These are phyloP conservation scores for Oikopleura dioica DNA, from an alignment of 23 tunicate species.

Conservation along the genomic window DNA sequence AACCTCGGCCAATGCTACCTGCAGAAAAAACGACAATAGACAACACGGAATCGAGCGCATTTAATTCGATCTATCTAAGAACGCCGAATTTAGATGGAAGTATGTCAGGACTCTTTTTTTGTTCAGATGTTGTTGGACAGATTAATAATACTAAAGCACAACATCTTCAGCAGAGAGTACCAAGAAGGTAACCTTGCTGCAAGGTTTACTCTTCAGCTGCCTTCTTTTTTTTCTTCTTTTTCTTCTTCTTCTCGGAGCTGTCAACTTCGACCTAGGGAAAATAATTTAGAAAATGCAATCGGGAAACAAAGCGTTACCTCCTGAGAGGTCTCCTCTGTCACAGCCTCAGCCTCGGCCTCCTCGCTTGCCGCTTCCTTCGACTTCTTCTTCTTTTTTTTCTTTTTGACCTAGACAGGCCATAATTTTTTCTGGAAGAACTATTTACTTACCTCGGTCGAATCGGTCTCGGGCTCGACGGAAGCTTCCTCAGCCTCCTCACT, in stretches of 20 bases:
- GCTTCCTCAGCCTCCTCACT: background rate
- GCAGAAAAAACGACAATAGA: background rate
- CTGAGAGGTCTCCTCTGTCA: background rate
- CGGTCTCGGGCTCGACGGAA: background rate
- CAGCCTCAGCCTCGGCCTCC: background rate
- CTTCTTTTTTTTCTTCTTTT: background rate
- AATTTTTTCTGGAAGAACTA: background rate
- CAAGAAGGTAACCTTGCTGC: background rate
- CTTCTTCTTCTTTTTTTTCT: constrained; percentile 22
- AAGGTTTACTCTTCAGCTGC: background rate
- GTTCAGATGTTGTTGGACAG: background rate
- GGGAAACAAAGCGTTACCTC: background rate
- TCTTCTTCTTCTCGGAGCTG: background rate
- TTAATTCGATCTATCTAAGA: no score
- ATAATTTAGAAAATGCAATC: background rate
- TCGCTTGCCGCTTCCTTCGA: constrained; percentile 4
- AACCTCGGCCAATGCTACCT: background rate
- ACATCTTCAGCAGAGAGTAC: background rate
- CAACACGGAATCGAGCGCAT: no score
- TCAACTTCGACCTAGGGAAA: background rate
- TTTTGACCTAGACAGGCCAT: constrained; percentile 1
- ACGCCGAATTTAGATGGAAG: background rate
- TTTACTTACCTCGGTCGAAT: constrained; percentile 7
- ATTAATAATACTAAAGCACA: background rate
- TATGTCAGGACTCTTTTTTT: background rate